A percentile compares a stretch with the other conserved stretches of the same genome.
Conservation (phyloP, 2,797 vertebrate genomes). For the Nothura maculosa region DNA sequence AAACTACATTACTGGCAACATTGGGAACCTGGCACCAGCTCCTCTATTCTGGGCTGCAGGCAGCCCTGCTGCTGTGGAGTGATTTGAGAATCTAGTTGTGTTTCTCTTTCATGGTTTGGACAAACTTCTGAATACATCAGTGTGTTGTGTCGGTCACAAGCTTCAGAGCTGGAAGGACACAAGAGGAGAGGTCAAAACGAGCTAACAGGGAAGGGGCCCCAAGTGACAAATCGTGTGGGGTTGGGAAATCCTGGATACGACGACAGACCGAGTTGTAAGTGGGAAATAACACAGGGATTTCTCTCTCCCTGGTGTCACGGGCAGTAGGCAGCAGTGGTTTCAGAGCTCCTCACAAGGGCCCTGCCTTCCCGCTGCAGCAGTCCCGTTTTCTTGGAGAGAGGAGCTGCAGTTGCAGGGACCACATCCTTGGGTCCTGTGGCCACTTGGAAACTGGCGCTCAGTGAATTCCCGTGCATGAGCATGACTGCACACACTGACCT, state of each 20-base stretch:
- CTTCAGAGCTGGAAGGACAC: neutral
- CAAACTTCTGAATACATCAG: neutral
- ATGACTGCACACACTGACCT: neutral
- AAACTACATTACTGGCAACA: neutral
- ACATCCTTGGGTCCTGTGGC: neutral
- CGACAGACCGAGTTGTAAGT: neutral
- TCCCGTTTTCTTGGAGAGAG: neutral
- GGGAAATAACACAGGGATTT: neutral
- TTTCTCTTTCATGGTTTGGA: neutral
- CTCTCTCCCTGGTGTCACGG: fast-evolving
- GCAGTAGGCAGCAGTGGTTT: neutral
- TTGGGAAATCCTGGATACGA: neutral
- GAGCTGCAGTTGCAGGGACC: neutral
- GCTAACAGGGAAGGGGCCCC: neutral
- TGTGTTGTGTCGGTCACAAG: neutral
- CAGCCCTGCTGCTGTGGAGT: neutral
- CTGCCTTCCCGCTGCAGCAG: neutral
- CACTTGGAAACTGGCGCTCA: neutral
- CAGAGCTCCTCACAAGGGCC: neutral
- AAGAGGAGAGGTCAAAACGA: neutral
- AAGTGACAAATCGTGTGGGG: neutral
- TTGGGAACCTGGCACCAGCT: neutral
- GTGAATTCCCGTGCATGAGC: neutral
- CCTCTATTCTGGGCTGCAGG: neutral
- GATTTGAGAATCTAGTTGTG: constrained; percentile 27